These are phyloP conservation scores for Palythoa grandis DNA, from an alignment of 92 coral and sea anemone species.

Conservation along the genomic window DNA sequence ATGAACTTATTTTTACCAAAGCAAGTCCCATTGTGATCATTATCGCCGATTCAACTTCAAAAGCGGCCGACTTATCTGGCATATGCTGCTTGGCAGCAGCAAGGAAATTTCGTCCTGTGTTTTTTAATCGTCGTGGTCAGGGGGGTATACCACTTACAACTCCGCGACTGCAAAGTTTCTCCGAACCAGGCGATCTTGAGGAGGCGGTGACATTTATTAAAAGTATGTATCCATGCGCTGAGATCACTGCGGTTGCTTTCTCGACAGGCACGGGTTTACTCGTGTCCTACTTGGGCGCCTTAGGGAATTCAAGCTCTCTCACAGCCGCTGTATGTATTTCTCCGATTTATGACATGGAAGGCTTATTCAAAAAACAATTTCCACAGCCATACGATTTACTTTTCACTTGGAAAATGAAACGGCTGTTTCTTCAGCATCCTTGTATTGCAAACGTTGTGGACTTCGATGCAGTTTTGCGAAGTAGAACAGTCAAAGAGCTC, in stretches of 20 bases:
- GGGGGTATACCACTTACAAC: conserved; percentile 83
- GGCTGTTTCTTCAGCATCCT: conserved; percentile 78
- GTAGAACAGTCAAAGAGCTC: conserved; percentile 77
- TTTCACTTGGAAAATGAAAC: conserved; percentile 78
- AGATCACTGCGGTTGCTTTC: conserved; percentile 81
- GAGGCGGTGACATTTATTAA: conserved; percentile 83
- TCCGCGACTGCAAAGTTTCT: conserved; percentile 86
- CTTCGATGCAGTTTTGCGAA: conserved; percentile 75
- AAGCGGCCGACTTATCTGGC: conserved; percentile 68
- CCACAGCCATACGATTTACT: conserved; percentile 90
- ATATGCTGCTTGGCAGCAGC: conserved; percentile 65
- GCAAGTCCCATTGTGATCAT: conserved; percentile 83
- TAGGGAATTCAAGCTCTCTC: conserved; percentile 58
- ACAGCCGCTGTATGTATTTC: conserved; percentile 91
- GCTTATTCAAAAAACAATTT: conserved; percentile 61
- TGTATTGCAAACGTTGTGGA: conserved; percentile 79
- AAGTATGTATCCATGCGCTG: conserved; percentile 84
- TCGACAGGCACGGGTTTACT: conserved; percentile 89
- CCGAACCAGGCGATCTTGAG: conserved; percentile 83
- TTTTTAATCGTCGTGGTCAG: conserved; percentile 97
- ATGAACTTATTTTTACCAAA: conserved; percentile 65
- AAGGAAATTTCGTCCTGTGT: conserved; percentile 89
- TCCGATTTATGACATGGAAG: conserved; percentile 91
- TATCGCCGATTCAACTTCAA: conserved; percentile 83
- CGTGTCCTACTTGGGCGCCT: conserved; percentile 86